Evolutionary conservation across 2,888 invertebrate species (phyloP), one percentile per base, ranked within the genome.

Genomic region (Zaprionus obscuricornis): DNA sequence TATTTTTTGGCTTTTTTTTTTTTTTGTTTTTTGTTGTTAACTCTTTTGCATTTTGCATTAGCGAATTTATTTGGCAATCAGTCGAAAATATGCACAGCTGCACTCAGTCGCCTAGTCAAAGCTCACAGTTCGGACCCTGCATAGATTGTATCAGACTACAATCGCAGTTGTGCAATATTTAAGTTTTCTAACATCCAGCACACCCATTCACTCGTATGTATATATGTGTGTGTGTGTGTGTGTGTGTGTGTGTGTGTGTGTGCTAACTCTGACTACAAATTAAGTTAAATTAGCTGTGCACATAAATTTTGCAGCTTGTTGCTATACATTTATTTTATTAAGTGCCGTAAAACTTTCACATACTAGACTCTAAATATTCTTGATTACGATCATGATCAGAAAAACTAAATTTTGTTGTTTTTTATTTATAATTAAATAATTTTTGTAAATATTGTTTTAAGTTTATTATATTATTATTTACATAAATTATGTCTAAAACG

Each of bases 31-130:
- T 64, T 64, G 64, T 49, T 64, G 43, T 37, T 20, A 18, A 33
- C 40, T 50, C 16, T 27, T 24, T 29, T 18, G 46, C 31, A 40
- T 50, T n/a, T 27, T 43, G 50, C 60, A 66, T 69, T 71, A 57
- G 60, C 55, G 42, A 62, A 73, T 83, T 76, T 78, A 76, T 79
- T 76, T 76, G 81, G 66, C 72, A 83, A 76, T 79, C 79, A 71
- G 57, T 60, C 56, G 59, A 52, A 77, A 72, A 77, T 76, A 70
- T 73, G 76, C 78, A 66, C 81, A 82, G 81, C 81, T 85, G 82
- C 82, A 78, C 39, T 14, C 8, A 40, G n/a, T n/a, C n/a, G n/a
- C n/a, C n/a, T n/a, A n/a, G n/a, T n/a, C n/a, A n/a, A n/a, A n/a
- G n/a, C n/a, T n/a, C n/a, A n/a, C n/a, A n/a, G n/a, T n/a, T n/a